Conservation (phyloP, 2,888 invertebrate genomes). For the Ceramica pisi region DNA sequence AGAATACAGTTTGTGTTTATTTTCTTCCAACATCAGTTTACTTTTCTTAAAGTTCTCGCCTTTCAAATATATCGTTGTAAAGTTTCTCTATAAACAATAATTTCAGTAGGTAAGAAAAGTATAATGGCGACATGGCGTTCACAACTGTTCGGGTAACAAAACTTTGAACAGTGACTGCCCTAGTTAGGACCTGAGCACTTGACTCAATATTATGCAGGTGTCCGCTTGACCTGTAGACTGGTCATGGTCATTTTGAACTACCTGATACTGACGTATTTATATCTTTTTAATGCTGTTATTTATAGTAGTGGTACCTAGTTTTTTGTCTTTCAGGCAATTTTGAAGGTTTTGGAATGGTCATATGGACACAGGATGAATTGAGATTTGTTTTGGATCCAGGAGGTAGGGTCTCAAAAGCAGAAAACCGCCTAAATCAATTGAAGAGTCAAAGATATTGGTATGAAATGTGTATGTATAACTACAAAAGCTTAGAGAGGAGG, state of each 20-base stretch:
- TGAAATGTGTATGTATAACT: too few relatives aligned
- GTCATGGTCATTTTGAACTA: conserved; percentile 28
- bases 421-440: too few relatives aligned
- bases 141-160: conserved; percentile 37
- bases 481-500: too few relatives aligned
- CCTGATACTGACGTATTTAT: neutral
- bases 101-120: conserved; percentile 24
- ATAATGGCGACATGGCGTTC: conserved; percentile 29
- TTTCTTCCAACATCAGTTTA: neutral
- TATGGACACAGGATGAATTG: neutral
- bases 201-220: conserved; percentile 57
- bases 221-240: conserved; percentile 22
- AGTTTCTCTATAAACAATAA: conserved; percentile 28
- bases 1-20: too few relatives aligned
- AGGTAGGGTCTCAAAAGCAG: too few relatives aligned
- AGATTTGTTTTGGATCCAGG: neutral
- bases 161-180: conserved; percentile 48
- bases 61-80: conserved; percentile 13
- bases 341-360: neutral
- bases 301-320: too few relatives aligned
- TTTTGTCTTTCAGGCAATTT: too few relatives aligned
- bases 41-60: conserved; percentile 10
- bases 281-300: neutral
- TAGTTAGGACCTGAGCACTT: conserved; percentile 39
- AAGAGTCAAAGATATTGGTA: too few relatives aligned